Percentiles rank a stretch among this genome's conserved stretches.
phyloP scores from a whole-genome alignment of 2,113 vertebrate genomes.

The Melanotaenia duboulayi region DNA sequence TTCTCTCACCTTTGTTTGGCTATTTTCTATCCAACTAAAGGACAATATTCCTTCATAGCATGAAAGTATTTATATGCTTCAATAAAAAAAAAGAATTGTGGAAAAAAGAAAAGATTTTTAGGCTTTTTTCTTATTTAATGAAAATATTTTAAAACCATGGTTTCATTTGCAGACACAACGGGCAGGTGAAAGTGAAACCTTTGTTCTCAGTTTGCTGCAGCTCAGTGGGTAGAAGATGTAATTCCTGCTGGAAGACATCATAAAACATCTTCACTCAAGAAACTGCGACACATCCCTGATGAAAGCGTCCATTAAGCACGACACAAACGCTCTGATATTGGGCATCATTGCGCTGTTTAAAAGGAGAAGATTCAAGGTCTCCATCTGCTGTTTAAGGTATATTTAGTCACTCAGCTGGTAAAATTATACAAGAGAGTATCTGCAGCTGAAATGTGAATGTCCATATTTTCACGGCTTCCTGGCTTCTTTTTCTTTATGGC shows the following conservation, averaged over 20 bases:
- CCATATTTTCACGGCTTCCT: not conserved
- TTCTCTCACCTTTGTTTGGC: no score
- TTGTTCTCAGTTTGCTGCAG: slow-evolving; percentile 11
- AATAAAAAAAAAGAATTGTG: no score
- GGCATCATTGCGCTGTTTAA: slow-evolving; percentile 1
- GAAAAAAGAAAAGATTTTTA: not conserved
- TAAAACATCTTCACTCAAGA: slow-evolving; percentile 36
- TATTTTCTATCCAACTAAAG: no score
- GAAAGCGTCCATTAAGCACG: slow-evolving; percentile 35
- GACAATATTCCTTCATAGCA: no score
- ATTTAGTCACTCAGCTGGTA: slow-evolving; percentile 21
- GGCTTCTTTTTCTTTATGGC: slow-evolving; percentile 1
- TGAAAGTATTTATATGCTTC: no score
- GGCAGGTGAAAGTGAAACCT: slow-evolving; percentile 24
- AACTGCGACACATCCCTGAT: slow-evolving; percentile 16
- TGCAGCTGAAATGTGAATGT: not conserved
- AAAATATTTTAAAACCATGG: no score
- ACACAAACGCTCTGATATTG: not conserved
- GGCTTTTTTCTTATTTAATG: no score
- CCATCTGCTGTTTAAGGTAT: slow-evolving; percentile 5
- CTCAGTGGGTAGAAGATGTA: slow-evolving; percentile 18
- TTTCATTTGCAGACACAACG: not conserved
- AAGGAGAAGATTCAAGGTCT: not conserved
- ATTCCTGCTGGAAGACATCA: not conserved
- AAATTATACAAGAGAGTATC: not conserved